phyloP scores from a whole-genome alignment of 2,888 invertebrate species.

The Byasa hedistus region DNA sequence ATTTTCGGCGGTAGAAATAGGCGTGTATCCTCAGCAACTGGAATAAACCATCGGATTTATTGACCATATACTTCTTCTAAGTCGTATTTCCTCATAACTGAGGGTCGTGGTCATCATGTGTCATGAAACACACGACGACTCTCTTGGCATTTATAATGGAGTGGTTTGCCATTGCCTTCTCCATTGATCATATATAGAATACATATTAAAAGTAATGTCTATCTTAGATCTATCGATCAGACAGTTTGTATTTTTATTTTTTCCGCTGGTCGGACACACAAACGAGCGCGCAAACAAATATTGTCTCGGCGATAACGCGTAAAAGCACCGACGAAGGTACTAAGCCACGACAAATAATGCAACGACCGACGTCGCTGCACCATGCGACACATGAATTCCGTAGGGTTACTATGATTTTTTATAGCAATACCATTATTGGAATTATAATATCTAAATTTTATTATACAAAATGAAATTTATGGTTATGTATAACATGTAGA shows the following conservation, averaged over 20 bases:
- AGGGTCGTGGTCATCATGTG: too few species aligned
- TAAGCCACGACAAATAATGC: conserved; percentile 46
- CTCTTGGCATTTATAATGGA: too few species aligned
- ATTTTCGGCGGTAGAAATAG: too few species aligned
- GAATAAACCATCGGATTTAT: too few species aligned
- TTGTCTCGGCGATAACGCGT: conserved; percentile 56
- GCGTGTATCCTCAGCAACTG: too few species aligned
- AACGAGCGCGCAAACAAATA: conserved; percentile 52
- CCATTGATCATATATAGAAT: neutral
- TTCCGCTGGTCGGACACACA: conserved; percentile 28
- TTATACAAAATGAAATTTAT: neutral
- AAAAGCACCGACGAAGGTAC: conserved; percentile 55
- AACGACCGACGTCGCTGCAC: conserved; percentile 28
- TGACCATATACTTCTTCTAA: too few species aligned
- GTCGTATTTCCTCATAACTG: too few species aligned
- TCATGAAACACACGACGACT: too few species aligned
- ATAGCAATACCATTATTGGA: neutral
- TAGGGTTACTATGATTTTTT: conserved; percentile 14
- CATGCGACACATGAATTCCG: conserved; percentile 26
- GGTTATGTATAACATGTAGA: neutral
- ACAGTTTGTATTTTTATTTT: conserved; percentile 15
- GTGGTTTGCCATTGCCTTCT: too few species aligned
- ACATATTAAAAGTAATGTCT: neutral
- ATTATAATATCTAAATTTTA: neutral
- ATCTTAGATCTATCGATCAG: conserved; percentile 7